These are phyloP conservation scores for Alcedo atthis DNA, from an alignment of 2,797 vertebrate species.

Conservation along the genomic window DNA sequence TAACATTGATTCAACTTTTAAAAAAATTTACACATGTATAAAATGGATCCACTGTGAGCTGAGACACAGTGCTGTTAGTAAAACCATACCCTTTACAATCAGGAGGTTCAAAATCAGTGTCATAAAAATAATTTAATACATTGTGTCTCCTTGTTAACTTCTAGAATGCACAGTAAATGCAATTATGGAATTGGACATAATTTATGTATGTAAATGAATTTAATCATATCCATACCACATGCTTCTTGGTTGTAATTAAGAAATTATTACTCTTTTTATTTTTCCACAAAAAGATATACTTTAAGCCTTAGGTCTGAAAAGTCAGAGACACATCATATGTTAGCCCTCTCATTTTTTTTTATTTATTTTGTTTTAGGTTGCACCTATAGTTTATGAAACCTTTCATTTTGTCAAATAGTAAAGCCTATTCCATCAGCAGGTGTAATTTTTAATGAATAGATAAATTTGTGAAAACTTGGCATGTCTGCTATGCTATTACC, in stretches of 20 bases:
- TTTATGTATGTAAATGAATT: neutral
- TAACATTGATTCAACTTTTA: neutral
- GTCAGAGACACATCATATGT: neutral
- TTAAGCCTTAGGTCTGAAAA: neutral
- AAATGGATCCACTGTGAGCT: neutral
- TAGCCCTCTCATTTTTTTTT: neutral
- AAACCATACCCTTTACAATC: neutral
- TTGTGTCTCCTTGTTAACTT: neutral
- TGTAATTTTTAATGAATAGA: neutral
- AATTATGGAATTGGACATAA: neutral
- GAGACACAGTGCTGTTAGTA: neutral
- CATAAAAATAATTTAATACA: neutral
- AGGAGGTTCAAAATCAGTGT: neutral
- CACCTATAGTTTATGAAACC: neutral
- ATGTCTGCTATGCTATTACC: neutral
- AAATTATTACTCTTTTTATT: neutral
- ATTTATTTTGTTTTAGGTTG: neutral
- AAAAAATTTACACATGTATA: neutral
- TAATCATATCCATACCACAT: neutral
- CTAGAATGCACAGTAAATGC: neutral
- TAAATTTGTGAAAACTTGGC: neutral
- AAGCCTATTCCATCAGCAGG: neutral
- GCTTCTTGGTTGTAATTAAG: neutral
- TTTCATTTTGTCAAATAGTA: neutral
- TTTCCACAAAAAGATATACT: neutral